Evolutionary conservation across 2,797 vertebrate species (phyloP).

Genomic region (Graptemys geographica): DNA sequence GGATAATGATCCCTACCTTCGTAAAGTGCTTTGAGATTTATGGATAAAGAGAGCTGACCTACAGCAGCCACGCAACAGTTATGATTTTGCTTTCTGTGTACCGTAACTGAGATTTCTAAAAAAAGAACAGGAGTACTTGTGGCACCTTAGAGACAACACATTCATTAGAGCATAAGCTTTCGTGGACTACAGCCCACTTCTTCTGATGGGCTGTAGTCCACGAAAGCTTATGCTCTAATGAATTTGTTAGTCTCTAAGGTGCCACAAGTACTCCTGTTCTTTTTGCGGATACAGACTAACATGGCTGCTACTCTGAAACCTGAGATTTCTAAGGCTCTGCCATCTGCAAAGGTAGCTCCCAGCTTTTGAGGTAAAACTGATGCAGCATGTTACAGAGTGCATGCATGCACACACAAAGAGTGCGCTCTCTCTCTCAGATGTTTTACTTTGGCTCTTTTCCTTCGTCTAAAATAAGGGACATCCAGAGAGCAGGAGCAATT

Average conservation of each 20-base stretch:
- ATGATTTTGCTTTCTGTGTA: background rate
- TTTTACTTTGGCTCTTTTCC: background rate
- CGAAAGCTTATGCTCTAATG: no score
- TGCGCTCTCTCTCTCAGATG: rapidly evolving
- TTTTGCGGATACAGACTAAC: no score
- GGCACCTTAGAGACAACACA: no score
- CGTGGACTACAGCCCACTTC: no score
- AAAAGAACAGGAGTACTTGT: no score
- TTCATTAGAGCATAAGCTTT: no score
- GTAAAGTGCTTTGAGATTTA: background rate
- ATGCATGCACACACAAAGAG: rapidly evolving
- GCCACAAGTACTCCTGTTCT: no score
- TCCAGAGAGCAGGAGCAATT: background rate
- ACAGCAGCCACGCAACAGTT: background rate
- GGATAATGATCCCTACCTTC: background rate
- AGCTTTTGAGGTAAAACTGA: rapidly evolving
- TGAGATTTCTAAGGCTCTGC: background rate
- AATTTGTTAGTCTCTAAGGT: no score
- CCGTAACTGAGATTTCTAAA: background rate
- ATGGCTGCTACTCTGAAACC: background rate
- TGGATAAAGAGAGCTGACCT: background rate
- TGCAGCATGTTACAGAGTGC: background rate
- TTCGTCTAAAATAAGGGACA: background rate
- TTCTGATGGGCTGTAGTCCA: no score
- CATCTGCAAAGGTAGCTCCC: background rate